Evolutionary conservation across 2,888 invertebrate species (phyloP), one percentile per base, ranked within the genome.

Genomic region (Aphidoletes aphidimyza): DNA sequence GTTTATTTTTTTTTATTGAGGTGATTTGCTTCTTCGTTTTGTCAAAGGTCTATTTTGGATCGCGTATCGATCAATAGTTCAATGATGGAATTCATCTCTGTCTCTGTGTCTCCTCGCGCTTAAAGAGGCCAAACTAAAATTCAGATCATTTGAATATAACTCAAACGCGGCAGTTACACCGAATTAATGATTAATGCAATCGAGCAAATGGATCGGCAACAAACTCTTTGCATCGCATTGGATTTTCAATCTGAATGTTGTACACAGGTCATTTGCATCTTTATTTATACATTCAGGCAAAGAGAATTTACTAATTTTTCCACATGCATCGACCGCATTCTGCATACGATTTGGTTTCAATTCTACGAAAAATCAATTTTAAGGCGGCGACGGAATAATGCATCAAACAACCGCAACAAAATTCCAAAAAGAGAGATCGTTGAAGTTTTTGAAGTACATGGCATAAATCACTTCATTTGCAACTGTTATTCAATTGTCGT

Each of bases 101-200:
- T n/a, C n/a, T n/a, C n/a, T n/a, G n/a, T n/a, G n/a, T n/a, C n/a
- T n/a, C n/a, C n/a, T n/a, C n/a, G n/a, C n/a, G n/a, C n/a, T n/a
- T n/a, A n/a, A n/a, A n/a, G 39, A 39, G 11, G 11, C 5, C 39
- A 39, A 39, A 39, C 5, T 11, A 39, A 39, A 39, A 39, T 11
- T 8, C 5, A 39, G 11, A 39, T 8, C 39, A 39, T 54, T 14
- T 9, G 17, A 47, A 47, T 17, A 47, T 2, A 54, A 22, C 26
- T n/a, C n/a, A 22, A 69, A 69, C 34, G 26, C 6, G n/a, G 5
- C 69, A 14, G 42, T 14, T 42, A 6, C 30, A 69, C 30, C 34
- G 34, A 69, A 69, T 69, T 69, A 69, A 69, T 69, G 69, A 69
- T 69, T 69, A 69, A 69, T 69, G 69, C 69, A 69, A 69, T 69